Percentiles rank a stretch among this genome's conserved stretches.
These are phyloP conservation scores for Chydorus sphaericus DNA, from an alignment of 2,888 invertebrate genomes.

Conservation along the genomic window DNA sequence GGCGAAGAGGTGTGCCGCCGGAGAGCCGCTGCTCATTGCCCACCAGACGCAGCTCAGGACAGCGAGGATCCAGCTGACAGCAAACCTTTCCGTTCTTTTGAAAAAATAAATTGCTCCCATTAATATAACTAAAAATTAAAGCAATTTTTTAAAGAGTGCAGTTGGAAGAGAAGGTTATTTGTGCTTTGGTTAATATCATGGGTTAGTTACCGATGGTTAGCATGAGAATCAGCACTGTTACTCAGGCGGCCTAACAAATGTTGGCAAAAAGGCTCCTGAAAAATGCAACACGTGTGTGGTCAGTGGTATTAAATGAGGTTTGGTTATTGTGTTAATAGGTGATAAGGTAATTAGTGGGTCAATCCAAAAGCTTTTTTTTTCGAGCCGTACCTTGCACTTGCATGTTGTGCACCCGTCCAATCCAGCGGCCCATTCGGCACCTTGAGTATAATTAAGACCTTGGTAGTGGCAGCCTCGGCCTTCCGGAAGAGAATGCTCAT, in stretches of 20 bases:
- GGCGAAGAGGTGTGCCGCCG: neutral
- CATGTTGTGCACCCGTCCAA: conserved; percentile 53
- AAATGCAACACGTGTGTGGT: neutral
- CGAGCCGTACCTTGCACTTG: conserved; percentile 51
- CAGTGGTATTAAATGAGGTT: neutral
- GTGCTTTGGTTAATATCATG: neutral
- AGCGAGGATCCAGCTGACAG: conserved; percentile 9
- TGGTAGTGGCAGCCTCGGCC: conserved; percentile 41
- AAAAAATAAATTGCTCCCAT: neutral
- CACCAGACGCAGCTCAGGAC: neutral
- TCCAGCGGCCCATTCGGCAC: conserved; percentile 42
- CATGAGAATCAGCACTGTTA: conserved; percentile 7
- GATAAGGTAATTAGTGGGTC: neutral
- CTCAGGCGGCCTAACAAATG: conserved; percentile 11
- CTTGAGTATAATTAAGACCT: conserved; percentile 42
- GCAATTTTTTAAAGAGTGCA: neutral
- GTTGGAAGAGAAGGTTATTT: neutral
- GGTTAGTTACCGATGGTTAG: conserved; percentile 15
- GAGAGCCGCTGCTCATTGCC: neutral
- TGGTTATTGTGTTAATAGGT: neutral
- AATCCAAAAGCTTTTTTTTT: neutral
- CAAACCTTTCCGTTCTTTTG: conserved; percentile 11
- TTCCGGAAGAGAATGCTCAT: neutral
- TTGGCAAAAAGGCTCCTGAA: conserved; percentile 13
- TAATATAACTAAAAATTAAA: no score